Percentiles rank a stretch among this genome's conserved stretches.
phyloP scores from a whole-genome alignment of 2,797 vertebrate species.

The Borostomias antarcticus region DNA sequence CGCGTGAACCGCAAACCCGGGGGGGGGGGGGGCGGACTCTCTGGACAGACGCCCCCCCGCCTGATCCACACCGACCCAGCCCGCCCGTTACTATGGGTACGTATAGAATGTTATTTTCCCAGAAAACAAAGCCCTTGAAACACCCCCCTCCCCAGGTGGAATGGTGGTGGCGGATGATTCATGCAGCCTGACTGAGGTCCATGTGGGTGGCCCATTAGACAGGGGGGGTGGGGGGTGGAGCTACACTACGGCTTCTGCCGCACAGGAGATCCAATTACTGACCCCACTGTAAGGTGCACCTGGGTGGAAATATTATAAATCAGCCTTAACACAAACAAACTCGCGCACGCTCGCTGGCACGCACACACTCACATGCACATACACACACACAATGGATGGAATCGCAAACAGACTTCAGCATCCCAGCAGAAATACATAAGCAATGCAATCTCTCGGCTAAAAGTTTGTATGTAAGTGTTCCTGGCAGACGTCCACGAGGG shows the following conservation, averaged over 20 bases:
- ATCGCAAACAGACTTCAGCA: too few relatives aligned
- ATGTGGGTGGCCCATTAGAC: constrained; percentile 66
- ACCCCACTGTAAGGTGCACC: constrained; percentile 51
- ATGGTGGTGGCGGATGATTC: constrained; percentile 54
- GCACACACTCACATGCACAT: background rate
- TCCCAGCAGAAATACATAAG: too few relatives aligned
- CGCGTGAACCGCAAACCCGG: too few relatives aligned
- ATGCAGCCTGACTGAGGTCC: constrained; percentile 45
- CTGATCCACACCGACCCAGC: too few relatives aligned
- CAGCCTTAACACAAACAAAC: constrained; percentile 58
- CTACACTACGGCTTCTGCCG: constrained; percentile 35
- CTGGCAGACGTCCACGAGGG: background rate
- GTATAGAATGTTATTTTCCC: background rate
- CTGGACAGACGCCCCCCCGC: too few relatives aligned
- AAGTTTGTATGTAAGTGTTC: too few relatives aligned
- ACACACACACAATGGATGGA: constrained; percentile 19
- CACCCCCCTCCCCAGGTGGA: constrained; percentile 28
- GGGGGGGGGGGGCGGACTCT: too few relatives aligned
- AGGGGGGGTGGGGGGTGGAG: constrained; percentile 21
- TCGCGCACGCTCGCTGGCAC: background rate
- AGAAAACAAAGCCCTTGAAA: background rate
- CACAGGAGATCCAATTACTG: constrained; percentile 58
- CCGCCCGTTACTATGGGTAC: too few relatives aligned
- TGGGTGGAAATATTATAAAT: constrained; percentile 48
- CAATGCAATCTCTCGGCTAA: too few relatives aligned